These are phyloP conservation scores for Pachyseris speciosa DNA, from an alignment of 64 coral and sea anemone genomes.

Conservation along the genomic window DNA sequence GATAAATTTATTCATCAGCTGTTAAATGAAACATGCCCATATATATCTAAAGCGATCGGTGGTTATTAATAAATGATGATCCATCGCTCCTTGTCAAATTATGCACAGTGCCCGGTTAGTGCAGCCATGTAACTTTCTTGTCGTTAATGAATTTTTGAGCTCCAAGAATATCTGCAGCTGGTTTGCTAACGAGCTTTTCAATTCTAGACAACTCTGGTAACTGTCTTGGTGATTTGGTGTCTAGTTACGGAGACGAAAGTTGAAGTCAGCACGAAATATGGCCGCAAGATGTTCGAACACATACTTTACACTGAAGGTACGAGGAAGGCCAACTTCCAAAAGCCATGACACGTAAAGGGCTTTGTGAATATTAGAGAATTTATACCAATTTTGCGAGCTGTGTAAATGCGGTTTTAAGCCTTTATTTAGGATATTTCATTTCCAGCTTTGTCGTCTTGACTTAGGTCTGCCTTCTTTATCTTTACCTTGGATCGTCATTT, in stretches of 20 bases:
- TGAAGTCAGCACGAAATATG: background rate
- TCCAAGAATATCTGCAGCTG: background rate
- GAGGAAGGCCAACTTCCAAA: background rate
- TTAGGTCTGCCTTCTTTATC: background rate
- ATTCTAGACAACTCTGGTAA: background rate
- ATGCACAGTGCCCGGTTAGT: background rate
- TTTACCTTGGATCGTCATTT: background rate
- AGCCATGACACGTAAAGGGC: too few species aligned
- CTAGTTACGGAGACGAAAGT: background rate
- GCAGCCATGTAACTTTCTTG: background rate
- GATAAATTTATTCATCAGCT: background rate
- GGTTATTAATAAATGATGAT: conserved; percentile 48
- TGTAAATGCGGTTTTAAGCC: background rate
- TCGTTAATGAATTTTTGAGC: background rate
- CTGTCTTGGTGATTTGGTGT: background rate
- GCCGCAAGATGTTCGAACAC: background rate
- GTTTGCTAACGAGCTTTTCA: background rate
- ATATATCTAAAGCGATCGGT: background rate
- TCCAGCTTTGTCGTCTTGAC: background rate
- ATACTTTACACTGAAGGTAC: background rate
- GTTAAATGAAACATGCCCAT: conserved; percentile 13
- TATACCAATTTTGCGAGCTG: background rate
- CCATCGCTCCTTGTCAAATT: conserved; percentile 11
- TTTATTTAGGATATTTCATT: background rate
- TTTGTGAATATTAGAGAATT: background rate